These are phyloP conservation scores for Arion vulgaris DNA, from an alignment of 1,140 invertebrate genomes.

Conservation along the genomic window DNA sequence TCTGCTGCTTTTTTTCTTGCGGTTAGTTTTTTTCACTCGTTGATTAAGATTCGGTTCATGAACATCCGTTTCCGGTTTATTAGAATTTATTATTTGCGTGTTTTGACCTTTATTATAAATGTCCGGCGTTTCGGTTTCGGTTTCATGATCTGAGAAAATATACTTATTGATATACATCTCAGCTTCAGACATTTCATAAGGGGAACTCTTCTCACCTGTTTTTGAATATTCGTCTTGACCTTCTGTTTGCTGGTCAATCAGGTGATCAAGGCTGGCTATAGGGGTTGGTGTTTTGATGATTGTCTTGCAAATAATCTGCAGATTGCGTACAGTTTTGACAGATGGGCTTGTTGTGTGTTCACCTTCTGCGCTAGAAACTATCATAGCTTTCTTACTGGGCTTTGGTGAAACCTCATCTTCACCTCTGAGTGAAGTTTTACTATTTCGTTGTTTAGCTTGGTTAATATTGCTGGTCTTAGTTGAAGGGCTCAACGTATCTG, in stretches of 20 bases:
- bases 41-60: not conserved
- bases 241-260: not conserved
- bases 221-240: not conserved
- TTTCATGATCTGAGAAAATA: not conserved
- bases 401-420: not conserved
- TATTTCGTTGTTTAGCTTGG: no score
- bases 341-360: not conserved
- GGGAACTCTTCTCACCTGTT: not conserved
- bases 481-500: no score
- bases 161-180: not conserved
- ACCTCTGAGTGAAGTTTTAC: not conserved
- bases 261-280: no score
- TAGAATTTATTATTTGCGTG: not conserved
- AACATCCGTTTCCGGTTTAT: not conserved
- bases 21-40: not conserved
- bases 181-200: not conserved
- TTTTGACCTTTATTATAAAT: not conserved
- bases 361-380: not conserved
- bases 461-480: no score
- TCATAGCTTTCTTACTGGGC: not conserved
- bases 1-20: not conserved
- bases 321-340: not conserved
- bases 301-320: not conserved
- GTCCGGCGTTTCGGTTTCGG: not conserved
- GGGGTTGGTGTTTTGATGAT: not conserved